Evolutionary conservation across 2,797 vertebrate species (phyloP).

Genomic region (Scleropages formosus): DNA sequence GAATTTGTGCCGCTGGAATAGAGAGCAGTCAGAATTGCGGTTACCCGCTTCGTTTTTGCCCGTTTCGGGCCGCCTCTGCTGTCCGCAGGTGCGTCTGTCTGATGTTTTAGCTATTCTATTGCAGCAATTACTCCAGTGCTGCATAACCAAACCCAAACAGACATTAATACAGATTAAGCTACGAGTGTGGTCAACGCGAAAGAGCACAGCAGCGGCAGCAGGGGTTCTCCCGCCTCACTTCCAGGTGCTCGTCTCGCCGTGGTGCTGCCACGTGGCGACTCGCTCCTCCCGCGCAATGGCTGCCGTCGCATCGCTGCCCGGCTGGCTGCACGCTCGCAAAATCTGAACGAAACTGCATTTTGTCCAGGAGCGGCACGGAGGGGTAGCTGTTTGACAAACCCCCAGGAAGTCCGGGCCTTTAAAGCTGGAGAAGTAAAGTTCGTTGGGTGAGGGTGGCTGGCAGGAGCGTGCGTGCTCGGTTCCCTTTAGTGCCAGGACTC

Average conservation of each 20-base stretch:
- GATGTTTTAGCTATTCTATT: conserved; percentile 31
- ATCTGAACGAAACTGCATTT: too few relatives aligned
- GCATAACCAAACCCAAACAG: conserved; percentile 33
- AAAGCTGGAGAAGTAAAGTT: conserved; percentile 36
- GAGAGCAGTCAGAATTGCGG: not conserved
- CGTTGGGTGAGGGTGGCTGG: conserved; percentile 32
- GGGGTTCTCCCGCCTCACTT: too few relatives aligned
- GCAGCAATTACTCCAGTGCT: not conserved
- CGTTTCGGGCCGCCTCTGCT: conserved; percentile 36
- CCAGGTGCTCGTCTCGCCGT: too few relatives aligned
- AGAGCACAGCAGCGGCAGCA: too few relatives aligned
- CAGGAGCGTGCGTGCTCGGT: conserved; percentile 41
- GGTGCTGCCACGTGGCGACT: too few relatives aligned
- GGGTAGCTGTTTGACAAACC: too few relatives aligned
- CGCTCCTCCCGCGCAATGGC: too few relatives aligned
- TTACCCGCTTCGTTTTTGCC: not conserved
- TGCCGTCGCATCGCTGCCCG: too few relatives aligned
- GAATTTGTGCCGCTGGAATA: conserved; percentile 45
- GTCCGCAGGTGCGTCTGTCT: conserved; percentile 24
- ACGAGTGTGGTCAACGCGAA: too few relatives aligned
- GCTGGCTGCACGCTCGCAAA: too few relatives aligned
- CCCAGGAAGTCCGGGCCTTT: too few relatives aligned
- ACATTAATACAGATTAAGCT: conserved; percentile 43
- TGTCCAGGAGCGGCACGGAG: too few relatives aligned
- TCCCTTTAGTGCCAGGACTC: conserved; percentile 45